Evolutionary conservation across 2,888 invertebrate genomes (phyloP), one percentile per base, ranked within the genome.

Genomic region (Euplagia quadripunctaria): DNA sequence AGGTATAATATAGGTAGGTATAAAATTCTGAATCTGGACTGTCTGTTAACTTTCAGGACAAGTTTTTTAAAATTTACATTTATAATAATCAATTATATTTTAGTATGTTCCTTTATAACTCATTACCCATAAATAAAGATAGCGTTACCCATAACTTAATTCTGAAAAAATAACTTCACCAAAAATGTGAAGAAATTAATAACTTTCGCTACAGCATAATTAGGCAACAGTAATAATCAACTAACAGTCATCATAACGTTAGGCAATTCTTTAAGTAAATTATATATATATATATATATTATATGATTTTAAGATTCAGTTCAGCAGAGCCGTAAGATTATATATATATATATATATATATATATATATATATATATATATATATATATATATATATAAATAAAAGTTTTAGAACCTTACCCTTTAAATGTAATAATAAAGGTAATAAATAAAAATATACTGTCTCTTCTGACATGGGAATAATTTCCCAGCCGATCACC

Each of bases 381-480:
- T 58, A 58, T n/a, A n/a, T n/a, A n/a, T n/a, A n/a, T n/a, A n/a
- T n/a, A n/a, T n/a, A n/a, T n/a, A n/a, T n/a, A n/a, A n/a, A n/a
- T n/a, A n/a, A 42, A 41, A 68, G 42, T 20, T 11, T 20, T 58
- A 14, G 43, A 51, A 52, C 65, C 77, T 81, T 74, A 85, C 85
- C 85, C n/a, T 68, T 73, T 69, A 61, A 65, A 14, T 51, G 55
- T 43, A 51, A 20, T n/a, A n/a, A n/a, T n/a, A n/a, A n/a, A n/a
- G 51, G 42, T 64, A 74, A 67, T 66, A 77, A 74, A 20, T 41
- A 46, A 41, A 41, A 61, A 16, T 52, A 0, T 16, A 69, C 55
- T 20, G 71, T 71, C n/a, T 76, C 70, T 20, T 72, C 42, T 69
- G 78, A 77, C 78, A 85, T 84, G 41, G 63, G 51, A 68, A 67